Evolutionary conservation across 2,888 invertebrate species (phyloP).

Genomic region (Hirtodrosophila confusa): DNA sequence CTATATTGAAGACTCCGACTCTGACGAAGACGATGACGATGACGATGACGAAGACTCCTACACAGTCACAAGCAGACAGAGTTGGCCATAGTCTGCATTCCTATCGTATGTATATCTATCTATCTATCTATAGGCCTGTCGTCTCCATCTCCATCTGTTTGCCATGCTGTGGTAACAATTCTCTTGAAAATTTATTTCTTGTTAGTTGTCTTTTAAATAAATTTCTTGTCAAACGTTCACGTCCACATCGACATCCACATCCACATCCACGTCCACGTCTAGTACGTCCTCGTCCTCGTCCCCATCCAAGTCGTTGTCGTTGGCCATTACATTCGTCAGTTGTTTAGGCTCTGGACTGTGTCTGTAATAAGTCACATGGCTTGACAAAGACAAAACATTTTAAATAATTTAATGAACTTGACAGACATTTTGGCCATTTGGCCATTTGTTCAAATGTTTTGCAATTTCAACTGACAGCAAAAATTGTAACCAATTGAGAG

Average conservation of each 20-base stretch:
- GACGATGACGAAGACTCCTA: constrained; percentile 44
- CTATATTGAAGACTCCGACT: constrained; percentile 52
- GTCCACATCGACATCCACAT: constrained; percentile 19
- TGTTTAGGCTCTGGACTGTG: constrained; percentile 56
- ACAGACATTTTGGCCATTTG: constrained; percentile 44
- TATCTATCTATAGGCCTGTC: constrained; percentile 4
- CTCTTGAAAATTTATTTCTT: constrained; percentile 74
- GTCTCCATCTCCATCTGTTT: constrained; percentile 12
- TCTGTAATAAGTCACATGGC: constrained; percentile 76
- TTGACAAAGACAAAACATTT: constrained; percentile 70
- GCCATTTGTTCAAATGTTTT: constrained; percentile 46
- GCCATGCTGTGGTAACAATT: constrained; percentile 50
- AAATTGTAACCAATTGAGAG: constrained; percentile 11
- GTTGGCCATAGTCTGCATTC: constrained; percentile 41
- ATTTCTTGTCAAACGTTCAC: constrained; percentile 74
- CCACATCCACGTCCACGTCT: constrained; percentile 15
- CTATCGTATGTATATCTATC: constrained; percentile 22
- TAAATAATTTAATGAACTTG: constrained; percentile 77
- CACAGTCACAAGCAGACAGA: constrained; percentile 34
- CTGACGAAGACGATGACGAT: constrained; percentile 21
- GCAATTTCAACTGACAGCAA: constrained; percentile 25
- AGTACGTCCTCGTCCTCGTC: background rate
- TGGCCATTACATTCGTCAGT: constrained; percentile 69
- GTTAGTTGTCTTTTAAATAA: constrained; percentile 80
- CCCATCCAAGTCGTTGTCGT: background rate